Evolutionary conservation across 2,113 vertebrate species (phyloP).

Genomic region (Hippocampus mohnikei): DNA sequence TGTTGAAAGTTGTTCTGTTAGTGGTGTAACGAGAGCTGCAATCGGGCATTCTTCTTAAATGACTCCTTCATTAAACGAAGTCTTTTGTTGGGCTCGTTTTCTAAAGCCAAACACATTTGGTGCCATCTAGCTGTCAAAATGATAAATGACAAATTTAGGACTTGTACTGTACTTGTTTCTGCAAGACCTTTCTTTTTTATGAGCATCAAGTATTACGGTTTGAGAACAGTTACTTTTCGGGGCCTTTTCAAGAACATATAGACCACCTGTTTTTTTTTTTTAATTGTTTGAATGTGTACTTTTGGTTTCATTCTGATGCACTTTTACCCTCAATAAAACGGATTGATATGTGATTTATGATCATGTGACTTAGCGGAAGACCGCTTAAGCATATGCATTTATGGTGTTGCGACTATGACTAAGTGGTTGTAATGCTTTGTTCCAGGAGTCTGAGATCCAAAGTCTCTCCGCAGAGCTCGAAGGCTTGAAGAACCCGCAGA

Average conservation of each 20-base stretch:
- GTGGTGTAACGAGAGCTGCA: neutral
- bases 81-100: neutral
- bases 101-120: no score
- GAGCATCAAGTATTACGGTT: no score
- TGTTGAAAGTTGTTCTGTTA: neutral
- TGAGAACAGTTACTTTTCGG: neutral
- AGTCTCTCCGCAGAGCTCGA: slow-evolving; percentile 83
- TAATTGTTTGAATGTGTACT: neutral
- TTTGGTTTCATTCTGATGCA: slow-evolving; percentile 17
- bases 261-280: neutral
- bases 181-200: no score
- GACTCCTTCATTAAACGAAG: neutral
- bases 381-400: neutral
- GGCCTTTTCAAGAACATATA: neutral
- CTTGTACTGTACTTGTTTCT: no score
- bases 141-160: no score
- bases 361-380: neutral
- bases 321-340: neutral
- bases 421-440: neutral
- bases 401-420: neutral
- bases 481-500: slow-evolving; percentile 75
- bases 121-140: no score
- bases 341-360: neutral
- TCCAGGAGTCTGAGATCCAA: slow-evolving; percentile 85
- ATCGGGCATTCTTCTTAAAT: neutral